phyloP scores from a whole-genome alignment of 2,888 invertebrate species.

The Palloptera scutellata region DNA sequence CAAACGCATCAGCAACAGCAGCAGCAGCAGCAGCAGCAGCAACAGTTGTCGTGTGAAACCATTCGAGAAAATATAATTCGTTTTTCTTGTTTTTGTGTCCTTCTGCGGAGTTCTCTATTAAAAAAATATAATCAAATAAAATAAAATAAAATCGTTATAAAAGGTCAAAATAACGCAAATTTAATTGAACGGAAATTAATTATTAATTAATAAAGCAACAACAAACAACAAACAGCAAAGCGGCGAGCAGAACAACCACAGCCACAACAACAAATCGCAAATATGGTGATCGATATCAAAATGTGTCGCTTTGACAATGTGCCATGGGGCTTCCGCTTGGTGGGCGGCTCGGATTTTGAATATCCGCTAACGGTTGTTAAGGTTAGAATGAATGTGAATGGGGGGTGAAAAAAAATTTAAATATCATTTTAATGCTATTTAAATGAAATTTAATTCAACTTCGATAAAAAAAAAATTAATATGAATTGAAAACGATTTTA shows the following conservation, averaged over 20 bases:
- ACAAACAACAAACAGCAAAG: neutral
- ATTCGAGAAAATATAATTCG: neutral
- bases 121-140: neutral
- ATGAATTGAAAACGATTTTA: too few relatives aligned
- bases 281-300: slow-evolving; percentile 76
- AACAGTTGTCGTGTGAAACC: slow-evolving; percentile 11
- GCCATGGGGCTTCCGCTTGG: slow-evolving; percentile 81
- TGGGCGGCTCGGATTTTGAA: slow-evolving; percentile 78
- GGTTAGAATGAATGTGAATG: slow-evolving; percentile 65
- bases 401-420: too few relatives aligned
- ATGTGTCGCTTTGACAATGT: slow-evolving; percentile 71
- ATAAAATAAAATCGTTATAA: neutral
- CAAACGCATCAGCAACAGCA: slow-evolving; percentile 8
- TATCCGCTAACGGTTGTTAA: slow-evolving; percentile 78
- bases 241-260: neutral
- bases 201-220: slow-evolving; percentile 17
- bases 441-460: too few relatives aligned
- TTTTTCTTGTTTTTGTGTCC: neutral
- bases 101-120: neutral
- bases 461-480: too few relatives aligned
- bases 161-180: slow-evolving; percentile 11
- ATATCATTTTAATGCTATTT: too few relatives aligned
- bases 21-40: slow-evolving; percentile 5
- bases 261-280: too few relatives aligned
- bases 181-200: slow-evolving; percentile 17